Evolutionary conservation across 2,797 vertebrate genomes (phyloP), one percentile per base, ranked within the genome.

Genomic region (Nyctalus aviator): DNA sequence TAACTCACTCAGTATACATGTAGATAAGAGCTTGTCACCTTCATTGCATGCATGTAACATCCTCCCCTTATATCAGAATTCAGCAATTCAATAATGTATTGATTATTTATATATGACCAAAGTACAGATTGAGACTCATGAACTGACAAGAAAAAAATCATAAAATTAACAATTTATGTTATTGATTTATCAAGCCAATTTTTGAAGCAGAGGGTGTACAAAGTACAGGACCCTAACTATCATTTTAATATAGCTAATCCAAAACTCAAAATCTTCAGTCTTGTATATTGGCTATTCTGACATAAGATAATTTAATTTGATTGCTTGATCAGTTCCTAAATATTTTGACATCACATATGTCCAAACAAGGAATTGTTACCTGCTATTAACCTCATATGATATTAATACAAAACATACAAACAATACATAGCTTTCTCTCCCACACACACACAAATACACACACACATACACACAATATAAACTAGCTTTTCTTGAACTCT

Each of bases 261-360:
- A 85, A 92, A 82, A 76, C 12, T 81, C 35, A 62, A 76, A 93
- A 78, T 48, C 23, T 73, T 84, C 18, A 84, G 2, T 15, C 37
- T 95, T 59, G 6, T 73, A 46, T 83, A 84, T 71, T 93, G 18
- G 15, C 18, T 91, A 1, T 71, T 93, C 23, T 82, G 32, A 90
- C 8, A 78, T 8, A 81, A 83, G 46, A 4, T 64, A 69, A 82
- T 95, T 91, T 66, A 25, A 88, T 76, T 85, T 75, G 27, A 84
- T 75, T 88, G 27, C 14, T 78, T 90, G 44, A 62, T 73, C 32
- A 93, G 44, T 59, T 82, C 13, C 57, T 66, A 95, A 71, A 76
- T 78, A 86, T 93, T 91, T 32, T 78, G 5, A 91, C 92, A 81
- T 90, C 72, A 94, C 84, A 55, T 14, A 55, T 88, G 13, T 64